Base-by-base conservation (phyloP, 1,140 invertebrate genomes). In the Drosophila nigromelanica region DNA sequence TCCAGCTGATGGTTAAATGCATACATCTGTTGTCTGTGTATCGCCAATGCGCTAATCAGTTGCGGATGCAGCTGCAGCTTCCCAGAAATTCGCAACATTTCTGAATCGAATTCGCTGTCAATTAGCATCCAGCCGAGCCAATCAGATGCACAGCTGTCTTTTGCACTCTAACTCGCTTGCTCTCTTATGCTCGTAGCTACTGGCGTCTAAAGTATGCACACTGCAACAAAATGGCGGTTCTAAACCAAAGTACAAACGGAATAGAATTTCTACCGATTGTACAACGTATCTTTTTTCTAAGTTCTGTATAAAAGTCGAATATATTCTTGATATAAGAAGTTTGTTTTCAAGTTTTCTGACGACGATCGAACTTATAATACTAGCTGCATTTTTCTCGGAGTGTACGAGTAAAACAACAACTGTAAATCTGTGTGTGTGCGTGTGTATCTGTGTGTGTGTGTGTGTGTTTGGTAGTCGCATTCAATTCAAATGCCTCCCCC, bases 101-200 rank as follows among this genome's bases (percentile, higher is more conserved):
- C 45, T 12, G 60, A 60, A 68, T 60, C 51, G 14, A 68, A 37
- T 43, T 60, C 27, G 12, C 55, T 30, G 24, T 33, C 42, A 47
- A 30, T 54, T 55, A 33, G 15, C 37, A 27, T 18, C 18, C 64
- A 67, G 43, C 54, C 18, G 50, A 11, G 39, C 21, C 21, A 12
- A 40, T 52, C 5, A 5, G 27, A 5, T 27, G 27, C 27, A 27
- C 5, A 27, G 27, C 27, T 27, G 5, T 27, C 27, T 27, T 6
- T 27, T 27, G 5, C 27, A 27, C 5, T 27, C 27, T 27, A 6
- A 27, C 5, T 27, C 27, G 21, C 21, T 24, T 24, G 21, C 27
- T 27, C 27, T 27, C 27, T 27, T 27, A 5, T 27, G 27, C 27
- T 27, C 27, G 27, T 27, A 0, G 27, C 27, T 5, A 6, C 27